phyloP scores from a whole-genome alignment of 2,797 vertebrate genomes.

The Botia almorhae region DNA sequence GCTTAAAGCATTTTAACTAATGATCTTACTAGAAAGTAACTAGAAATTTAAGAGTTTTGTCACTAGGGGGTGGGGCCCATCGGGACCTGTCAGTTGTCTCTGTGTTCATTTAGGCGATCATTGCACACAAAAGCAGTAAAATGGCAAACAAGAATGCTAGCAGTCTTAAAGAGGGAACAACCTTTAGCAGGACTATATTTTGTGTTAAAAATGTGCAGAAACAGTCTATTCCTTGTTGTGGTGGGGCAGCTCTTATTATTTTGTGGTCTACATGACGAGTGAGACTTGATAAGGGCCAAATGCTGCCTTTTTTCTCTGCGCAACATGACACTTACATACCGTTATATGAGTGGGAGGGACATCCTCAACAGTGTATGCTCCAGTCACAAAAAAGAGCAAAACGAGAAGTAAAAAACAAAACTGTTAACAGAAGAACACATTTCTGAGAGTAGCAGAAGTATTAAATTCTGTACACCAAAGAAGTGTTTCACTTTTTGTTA shows the following conservation, averaged over 20 bases:
- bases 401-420: constrained; percentile 23
- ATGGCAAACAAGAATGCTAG: constrained; percentile 47
- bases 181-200: constrained; percentile 35
- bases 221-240: constrained; percentile 65
- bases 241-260: constrained; percentile 59
- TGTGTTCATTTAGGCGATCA: constrained; percentile 56
- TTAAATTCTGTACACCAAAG: no score
- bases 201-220: constrained; percentile 47
- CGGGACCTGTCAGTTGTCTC: constrained; percentile 37
- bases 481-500: background rate
- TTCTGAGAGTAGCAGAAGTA: background rate
- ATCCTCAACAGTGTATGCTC: constrained; percentile 63
- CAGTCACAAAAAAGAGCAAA: constrained; percentile 44
- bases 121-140: constrained; percentile 46
- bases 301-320: constrained; percentile 60
- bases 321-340: constrained; percentile 60
- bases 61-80: background rate
- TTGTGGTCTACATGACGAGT: constrained; percentile 62
- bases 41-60: background rate
- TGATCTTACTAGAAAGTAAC: background rate
- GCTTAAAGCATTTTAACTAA: background rate
- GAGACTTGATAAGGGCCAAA: constrained; percentile 60
- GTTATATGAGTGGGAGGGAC: constrained; percentile 64
- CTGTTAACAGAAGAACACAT: background rate
- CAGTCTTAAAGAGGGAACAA: background rate